Evolutionary conservation across 2,797 vertebrate genomes (phyloP).

Genomic region (Chaetophractus vellerosus): DNA sequence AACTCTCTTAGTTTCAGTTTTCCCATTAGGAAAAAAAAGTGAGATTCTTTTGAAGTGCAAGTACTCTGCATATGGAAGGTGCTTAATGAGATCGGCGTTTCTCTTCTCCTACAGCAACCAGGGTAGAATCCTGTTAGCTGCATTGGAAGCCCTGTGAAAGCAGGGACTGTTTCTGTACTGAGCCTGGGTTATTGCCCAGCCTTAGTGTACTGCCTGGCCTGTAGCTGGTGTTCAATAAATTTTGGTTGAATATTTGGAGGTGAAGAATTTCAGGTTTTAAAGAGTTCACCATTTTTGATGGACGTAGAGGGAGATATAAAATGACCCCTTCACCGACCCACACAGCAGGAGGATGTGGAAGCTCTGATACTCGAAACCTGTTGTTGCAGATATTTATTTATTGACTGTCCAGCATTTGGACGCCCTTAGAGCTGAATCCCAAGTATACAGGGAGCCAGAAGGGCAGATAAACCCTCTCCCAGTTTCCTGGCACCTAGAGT

Average conservation of each 20-base stretch:
- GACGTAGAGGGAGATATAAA: background rate
- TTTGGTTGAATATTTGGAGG: background rate
- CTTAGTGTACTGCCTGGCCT: background rate
- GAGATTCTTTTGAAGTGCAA: background rate
- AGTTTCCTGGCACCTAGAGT: background rate
- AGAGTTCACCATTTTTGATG: background rate
- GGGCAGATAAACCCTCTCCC: background rate
- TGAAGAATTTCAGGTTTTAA: constrained; percentile 31
- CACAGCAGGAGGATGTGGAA: background rate
- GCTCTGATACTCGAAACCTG: background rate
- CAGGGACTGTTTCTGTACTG: accelerated
- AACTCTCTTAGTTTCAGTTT: background rate
- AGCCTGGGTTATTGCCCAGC: accelerated
- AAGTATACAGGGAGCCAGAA: background rate
- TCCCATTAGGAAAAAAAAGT: constrained; percentile 1
- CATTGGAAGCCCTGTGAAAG: background rate
- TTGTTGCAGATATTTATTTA: accelerated
- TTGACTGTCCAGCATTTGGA: background rate
- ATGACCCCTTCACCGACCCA: background rate
- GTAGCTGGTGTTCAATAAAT: background rate
- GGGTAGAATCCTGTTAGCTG: background rate
- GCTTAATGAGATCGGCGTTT: background rate
- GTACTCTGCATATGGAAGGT: background rate
- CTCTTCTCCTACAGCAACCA: background rate
- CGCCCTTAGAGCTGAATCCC: background rate